Evolutionary conservation across 2,888 invertebrate species (phyloP).

Genomic region (Pristionchus mayeri): DNA sequence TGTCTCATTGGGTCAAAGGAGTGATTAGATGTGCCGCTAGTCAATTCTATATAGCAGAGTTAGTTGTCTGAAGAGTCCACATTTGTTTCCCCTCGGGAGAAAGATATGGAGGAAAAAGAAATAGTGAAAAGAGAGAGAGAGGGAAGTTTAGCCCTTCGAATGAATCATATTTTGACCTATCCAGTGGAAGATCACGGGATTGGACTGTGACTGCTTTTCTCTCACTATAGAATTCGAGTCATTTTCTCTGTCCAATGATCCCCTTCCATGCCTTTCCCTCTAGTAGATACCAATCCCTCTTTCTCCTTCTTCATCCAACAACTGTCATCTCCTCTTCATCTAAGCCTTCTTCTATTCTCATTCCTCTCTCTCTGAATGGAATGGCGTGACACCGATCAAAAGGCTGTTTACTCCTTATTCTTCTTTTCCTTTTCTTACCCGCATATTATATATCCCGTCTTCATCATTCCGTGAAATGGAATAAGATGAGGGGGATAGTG

Average conservation of each 20-base stretch:
- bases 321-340: constrained; percentile 3
- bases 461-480: not conserved
- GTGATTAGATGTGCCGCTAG: too few species aligned
- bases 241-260: not conserved
- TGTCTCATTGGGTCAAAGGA: too few species aligned
- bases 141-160: too few species aligned
- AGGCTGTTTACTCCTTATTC: constrained; percentile 9
- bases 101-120: too few species aligned
- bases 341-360: not conserved
- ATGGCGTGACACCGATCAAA: not conserved
- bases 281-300: not conserved
- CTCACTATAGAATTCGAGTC: not conserved
- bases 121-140: too few species aligned
- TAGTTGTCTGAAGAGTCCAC: too few species aligned
- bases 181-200: too few species aligned
- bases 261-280: not conserved
- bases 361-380: not conserved
- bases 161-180: too few species aligned
- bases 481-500: too few species aligned
- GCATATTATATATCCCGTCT: not conserved
- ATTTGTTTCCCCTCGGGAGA: too few species aligned
- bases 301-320: not conserved
- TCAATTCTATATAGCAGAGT: too few species aligned
- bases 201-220: not conserved
- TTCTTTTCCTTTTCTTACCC: not conserved